Evolutionary conservation across 2,797 vertebrate genomes (phyloP), one percentile per base, ranked within the genome.

Genomic region (Gymnoscopelus braueri): DNA sequence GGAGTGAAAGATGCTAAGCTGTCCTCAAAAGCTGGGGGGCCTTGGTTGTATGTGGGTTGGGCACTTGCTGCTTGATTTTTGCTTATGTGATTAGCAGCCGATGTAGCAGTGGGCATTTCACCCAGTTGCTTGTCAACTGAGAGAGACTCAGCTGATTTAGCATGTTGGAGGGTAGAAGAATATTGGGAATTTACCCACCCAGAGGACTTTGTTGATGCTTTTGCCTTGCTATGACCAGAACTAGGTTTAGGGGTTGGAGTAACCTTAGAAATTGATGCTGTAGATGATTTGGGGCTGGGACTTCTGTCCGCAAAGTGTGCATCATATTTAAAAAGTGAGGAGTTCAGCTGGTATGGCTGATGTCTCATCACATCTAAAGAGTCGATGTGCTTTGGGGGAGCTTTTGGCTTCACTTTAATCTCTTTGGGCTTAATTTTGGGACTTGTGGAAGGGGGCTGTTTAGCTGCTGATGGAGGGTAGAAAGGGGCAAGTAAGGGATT

Each of bases 301-400:
- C 89, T 90, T 86, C 95, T 95, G 15, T 75, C 74, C 65, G 91
- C 95, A 68, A 90, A 77, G 2, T 86, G 90, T 67, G 94, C 92
- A 55, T 94, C 95, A 82, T 98, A 98, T 69, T 93, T 97, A 84
- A 99, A 99, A 72, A 99, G 91, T 63, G 97, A 95, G 0, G 96
- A 91, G 62, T 96, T 93, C 29, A 99, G 94, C 85, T 98, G 95
- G 67, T 99, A 98, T 0, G 98, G 97, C 56, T 97, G 95, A 79
- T 99, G 97, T 84, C 98, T 99, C 97, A 99, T 98, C 61, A 99
- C 95, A 82, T 99, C 96, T 90, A 99, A 90, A 60, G 95, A 77
- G 61, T 95, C 96, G 70, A 98, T 94, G 24, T 93, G 89, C 82
- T 97, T 98, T 85, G 93, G 92, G 52, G 93, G 77, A 73, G 93